phyloP scores from a whole-genome alignment of 2,888 invertebrate genomes.

The Drosophila mercatorum region DNA sequence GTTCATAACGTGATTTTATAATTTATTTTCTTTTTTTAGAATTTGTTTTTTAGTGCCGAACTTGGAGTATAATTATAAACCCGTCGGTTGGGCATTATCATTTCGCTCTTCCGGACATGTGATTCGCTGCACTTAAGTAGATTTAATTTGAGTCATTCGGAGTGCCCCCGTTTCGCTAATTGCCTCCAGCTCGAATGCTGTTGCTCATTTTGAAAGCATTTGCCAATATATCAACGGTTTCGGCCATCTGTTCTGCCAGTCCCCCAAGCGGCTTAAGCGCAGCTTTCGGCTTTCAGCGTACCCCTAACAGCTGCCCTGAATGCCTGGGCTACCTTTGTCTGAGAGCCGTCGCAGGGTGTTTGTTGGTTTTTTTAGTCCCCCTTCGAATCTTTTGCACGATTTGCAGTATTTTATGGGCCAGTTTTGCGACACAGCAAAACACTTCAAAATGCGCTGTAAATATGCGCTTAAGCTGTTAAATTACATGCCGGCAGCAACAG shows the following conservation, averaged over 20 bases:
- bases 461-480: conserved; percentile 75
- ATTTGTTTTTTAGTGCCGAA: neutral
- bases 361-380: neutral
- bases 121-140: conserved; percentile 29
- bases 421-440: conserved; percentile 43
- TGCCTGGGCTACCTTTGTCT: conserved; percentile 37
- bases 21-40: neutral
- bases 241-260: conserved; percentile 52
- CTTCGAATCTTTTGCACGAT: conserved; percentile 8
- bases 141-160: conserved; percentile 41
- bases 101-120: conserved; percentile 4
- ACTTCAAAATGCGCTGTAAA: conserved; percentile 71
- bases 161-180: conserved; percentile 50
- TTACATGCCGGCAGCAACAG: conserved; percentile 58
- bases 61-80: conserved; percentile 3
- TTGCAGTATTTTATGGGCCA: conserved; percentile 50
- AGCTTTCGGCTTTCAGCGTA: conserved; percentile 15
- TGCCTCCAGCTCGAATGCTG: conserved; percentile 29
- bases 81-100: conserved; percentile 2
- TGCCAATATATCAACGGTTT: conserved; percentile 44
- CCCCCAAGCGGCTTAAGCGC: conserved; percentile 53
- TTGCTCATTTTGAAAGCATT: conserved; percentile 47
- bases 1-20: neutral
- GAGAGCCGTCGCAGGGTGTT: conserved; percentile 1
- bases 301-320: neutral